Percentiles rank a stretch among this genome's conserved stretches.
phyloP scores from a whole-genome alignment of 2,888 invertebrate genomes.

The Octodonta nipae region DNA sequence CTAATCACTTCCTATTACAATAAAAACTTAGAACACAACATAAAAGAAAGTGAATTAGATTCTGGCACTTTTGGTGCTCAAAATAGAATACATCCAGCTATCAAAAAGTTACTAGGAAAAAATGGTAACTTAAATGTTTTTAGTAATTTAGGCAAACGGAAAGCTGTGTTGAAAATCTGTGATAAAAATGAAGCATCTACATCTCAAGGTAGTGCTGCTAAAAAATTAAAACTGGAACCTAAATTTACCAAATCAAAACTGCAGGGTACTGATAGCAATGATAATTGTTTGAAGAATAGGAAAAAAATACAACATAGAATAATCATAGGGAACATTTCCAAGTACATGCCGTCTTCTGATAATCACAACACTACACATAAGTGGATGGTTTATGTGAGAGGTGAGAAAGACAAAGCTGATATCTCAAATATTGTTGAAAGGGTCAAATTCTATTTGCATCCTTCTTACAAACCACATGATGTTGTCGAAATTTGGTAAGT shows the following conservation, averaged over 20 bases:
- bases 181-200: slow-evolving; percentile 9
- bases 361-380: slow-evolving; percentile 66
- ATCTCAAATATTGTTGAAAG: slow-evolving; percentile 53
- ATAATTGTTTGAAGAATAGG: slow-evolving; percentile 16
- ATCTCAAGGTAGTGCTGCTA: slow-evolving; percentile 8
- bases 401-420: slow-evolving; percentile 45
- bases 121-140: slow-evolving; percentile 21
- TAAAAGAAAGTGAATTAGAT: slow-evolving; percentile 27
- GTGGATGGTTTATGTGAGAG: slow-evolving; percentile 80
- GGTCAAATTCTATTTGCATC: slow-evolving; percentile 69
- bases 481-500: slow-evolving; percentile 63
- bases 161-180: slow-evolving; percentile 9
- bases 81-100: slow-evolving; percentile 57
- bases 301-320: slow-evolving; percentile 30
- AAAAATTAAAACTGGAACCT: slow-evolving; percentile 15
- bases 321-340: slow-evolving; percentile 64
- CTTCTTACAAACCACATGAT: slow-evolving; percentile 78
- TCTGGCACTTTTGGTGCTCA: slow-evolving; percentile 25
- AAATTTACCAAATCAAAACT: slow-evolving; percentile 5
- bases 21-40: slow-evolving; percentile 37
- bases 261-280: slow-evolving; percentile 6
- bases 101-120: slow-evolving; percentile 57
- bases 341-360: slow-evolving; percentile 58
- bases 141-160: slow-evolving; percentile 11
- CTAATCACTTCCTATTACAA: slow-evolving; percentile 48